phyloP scores from a whole-genome alignment of 1,140 invertebrate genomes.

The Neodiprion fabricii region DNA sequence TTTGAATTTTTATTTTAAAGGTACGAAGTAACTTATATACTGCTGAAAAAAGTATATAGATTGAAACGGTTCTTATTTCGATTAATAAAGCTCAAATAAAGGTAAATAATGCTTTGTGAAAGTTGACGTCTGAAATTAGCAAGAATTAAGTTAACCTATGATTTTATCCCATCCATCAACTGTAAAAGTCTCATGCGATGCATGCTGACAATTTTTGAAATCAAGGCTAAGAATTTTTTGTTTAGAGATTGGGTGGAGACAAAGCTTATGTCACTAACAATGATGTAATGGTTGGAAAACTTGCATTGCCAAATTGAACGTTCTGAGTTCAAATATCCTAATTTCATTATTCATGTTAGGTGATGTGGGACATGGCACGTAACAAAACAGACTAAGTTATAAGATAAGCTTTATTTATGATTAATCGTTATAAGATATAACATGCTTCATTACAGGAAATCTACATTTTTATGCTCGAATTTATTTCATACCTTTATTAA shows the following conservation, averaged over 20 bases:
- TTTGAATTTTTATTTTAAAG: neutral
- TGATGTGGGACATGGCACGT: too few relatives aligned
- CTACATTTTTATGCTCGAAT: neutral
- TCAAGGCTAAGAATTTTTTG: too few relatives aligned
- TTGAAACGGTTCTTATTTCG: neutral
- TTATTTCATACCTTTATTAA: neutral
- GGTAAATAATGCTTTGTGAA: neutral
- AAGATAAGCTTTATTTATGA: slow-evolving; percentile 6
- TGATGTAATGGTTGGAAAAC: too few relatives aligned
- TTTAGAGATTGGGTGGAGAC: too few relatives aligned
- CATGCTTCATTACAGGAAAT: neutral
- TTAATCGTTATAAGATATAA: neutral
- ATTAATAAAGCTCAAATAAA: neutral
- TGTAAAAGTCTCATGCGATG: too few relatives aligned
- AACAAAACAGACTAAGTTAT: neutral
- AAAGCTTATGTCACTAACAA: too few relatives aligned
- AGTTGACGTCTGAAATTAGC: neutral
- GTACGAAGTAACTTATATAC: neutral
- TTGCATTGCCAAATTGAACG: too few relatives aligned
- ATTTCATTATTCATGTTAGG: too few relatives aligned
- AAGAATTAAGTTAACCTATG: neutral
- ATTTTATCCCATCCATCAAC: neutral
- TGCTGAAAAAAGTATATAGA: neutral
- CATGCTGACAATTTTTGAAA: too few relatives aligned
- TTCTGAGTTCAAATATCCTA: too few relatives aligned